A percentile compares a stretch with the other conserved stretches of the same genome.
These are phyloP conservation scores for Galerucella nymphaeae DNA, from an alignment of 2,888 invertebrate species.

Conservation along the genomic window DNA sequence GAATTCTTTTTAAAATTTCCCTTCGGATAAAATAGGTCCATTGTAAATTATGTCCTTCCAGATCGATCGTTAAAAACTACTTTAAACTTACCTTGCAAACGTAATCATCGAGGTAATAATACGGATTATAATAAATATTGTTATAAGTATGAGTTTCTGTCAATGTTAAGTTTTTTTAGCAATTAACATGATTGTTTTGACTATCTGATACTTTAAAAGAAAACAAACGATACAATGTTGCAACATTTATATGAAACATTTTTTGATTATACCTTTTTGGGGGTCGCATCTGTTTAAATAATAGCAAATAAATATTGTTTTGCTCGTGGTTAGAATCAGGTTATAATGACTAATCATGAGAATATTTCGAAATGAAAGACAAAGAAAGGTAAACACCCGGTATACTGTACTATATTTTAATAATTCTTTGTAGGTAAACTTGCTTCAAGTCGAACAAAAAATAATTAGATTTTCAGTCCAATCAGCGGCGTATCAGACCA, in stretches of 20 bases:
- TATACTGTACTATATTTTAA: too few species aligned
- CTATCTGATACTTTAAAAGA: constrained; percentile 16
- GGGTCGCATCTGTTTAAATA: not conserved
- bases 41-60: not conserved
- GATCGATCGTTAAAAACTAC: not conserved
- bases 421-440: too few species aligned
- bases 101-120: too few species aligned
- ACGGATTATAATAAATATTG: not conserved
- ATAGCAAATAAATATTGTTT: not conserved
- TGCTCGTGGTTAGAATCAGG: not conserved
- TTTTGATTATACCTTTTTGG: not conserved
- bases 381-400: too few species aligned
- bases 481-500: too few species aligned
- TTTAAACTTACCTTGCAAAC: not conserved
- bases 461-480: too few species aligned
- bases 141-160: not conserved
- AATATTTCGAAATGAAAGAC: not conserved
- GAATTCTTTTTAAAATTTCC: too few species aligned
- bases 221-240: constrained; percentile 17
- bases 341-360: not conserved
- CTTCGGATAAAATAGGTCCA: too few species aligned
- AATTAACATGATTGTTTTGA: constrained; percentile 21
- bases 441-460: too few species aligned
- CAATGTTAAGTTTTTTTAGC: constrained; percentile 17
- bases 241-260: not conserved